Evolutionary conservation across 2,888 invertebrate species (phyloP), one percentile per base, ranked within the genome.

Genomic region (Hermodice carunculata): DNA sequence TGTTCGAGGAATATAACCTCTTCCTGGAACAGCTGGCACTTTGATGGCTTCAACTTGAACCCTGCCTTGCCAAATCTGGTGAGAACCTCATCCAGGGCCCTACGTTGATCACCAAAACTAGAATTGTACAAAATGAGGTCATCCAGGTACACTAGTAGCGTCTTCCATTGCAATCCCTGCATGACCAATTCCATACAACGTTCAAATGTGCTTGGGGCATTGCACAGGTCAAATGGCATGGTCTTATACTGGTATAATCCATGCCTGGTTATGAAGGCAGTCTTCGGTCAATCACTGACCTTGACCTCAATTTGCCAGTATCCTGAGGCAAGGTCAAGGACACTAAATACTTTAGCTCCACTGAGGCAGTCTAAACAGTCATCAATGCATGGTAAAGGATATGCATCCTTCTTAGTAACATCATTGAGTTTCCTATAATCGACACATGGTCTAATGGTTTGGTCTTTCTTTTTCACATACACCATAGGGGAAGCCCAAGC

Each of bases 71-170:
- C 8, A 26, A 71, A 29, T 32, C 34, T 40, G 8, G n/a, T 14
- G 17, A 67, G 43, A 8, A 70, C 64, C 14, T 51, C 46, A 24
- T 22, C 19, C 24, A 66, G 32, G 31, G 44, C 11, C 2, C 24
- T 26, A 14, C 42, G 19, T 3, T 69, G 67, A n/a, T 60, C 59
- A 26, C 61, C 29, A 14, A 40, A 32, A 17, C 19, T 44, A 11
- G 17, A 5, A 5, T 48, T 31, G 26, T 48, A 40, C 17, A 64
- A 34, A 11, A 63, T 49, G 17, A 64, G n/a, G 26, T 64, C 62
- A 26, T 64, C 62, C 22, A 71, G 64, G 69, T 71, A 67, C 22
- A 64, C n/a, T n/a, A 65, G n/a, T 22, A 37, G 14, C 8, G 37
- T 37, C 14, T 61, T 59, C 44, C 46, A 40, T 6, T 37, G 29